These are phyloP conservation scores for Galago senegalensis DNA, from an alignment of 2,797 vertebrate species.

Conservation along the genomic window DNA sequence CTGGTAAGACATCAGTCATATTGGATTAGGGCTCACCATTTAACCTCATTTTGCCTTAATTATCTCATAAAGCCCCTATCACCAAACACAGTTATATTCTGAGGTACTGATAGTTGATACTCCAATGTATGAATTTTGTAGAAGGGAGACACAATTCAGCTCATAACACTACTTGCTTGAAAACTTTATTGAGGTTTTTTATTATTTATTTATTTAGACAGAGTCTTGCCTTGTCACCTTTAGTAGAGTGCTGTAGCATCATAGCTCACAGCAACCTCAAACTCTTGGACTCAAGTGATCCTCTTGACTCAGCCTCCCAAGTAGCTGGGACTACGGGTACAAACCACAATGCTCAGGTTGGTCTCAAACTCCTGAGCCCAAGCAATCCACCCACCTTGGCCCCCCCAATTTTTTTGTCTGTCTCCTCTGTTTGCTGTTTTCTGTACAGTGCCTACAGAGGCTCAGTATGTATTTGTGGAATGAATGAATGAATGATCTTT, in stretches of 20 bases:
- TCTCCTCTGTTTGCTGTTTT: not conserved
- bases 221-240: too few species aligned
- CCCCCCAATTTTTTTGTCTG: too few species aligned
- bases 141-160: not conserved
- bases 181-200: not conserved
- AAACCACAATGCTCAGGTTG: too few species aligned
- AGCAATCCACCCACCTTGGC: too few species aligned
- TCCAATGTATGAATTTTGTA: not conserved
- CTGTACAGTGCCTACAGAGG: not conserved
- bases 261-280: too few species aligned
- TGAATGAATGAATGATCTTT: not conserved
- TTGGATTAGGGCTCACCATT: not conserved
- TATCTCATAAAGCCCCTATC: not conserved
- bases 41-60: not conserved
- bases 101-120: not conserved
- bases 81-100: not conserved
- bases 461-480: not conserved
- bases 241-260: too few species aligned
- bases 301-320: too few species aligned
- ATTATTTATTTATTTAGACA: too few species aligned
- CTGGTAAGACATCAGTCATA: not conserved
- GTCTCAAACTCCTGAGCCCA: too few species aligned
- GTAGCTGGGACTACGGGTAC: too few species aligned
- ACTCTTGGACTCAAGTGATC: too few species aligned
- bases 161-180: not conserved